phyloP scores from a whole-genome alignment of 2,888 invertebrate genomes.

The Zaprionus obscuricornis region DNA sequence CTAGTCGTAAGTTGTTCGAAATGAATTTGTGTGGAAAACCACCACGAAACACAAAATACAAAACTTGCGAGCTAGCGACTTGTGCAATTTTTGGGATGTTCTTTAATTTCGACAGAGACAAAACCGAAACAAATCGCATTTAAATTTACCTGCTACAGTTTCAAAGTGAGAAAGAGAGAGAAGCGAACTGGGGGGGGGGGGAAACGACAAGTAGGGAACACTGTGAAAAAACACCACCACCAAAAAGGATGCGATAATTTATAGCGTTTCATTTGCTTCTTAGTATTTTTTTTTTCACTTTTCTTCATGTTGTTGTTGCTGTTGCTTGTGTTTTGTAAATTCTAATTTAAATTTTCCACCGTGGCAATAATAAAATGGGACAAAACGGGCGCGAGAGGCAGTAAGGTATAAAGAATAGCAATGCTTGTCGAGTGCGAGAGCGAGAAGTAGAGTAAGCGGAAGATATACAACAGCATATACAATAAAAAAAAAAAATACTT shows the following conservation, averaged over 20 bases:
- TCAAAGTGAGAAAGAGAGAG: slow-evolving; percentile 4
- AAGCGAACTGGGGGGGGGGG: not conserved
- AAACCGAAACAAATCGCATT: slow-evolving; percentile 81
- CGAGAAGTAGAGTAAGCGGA: slow-evolving; percentile 2
- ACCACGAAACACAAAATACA: slow-evolving; percentile 29
- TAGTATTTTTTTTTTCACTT: slow-evolving; percentile 21
- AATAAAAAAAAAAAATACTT: slow-evolving; percentile 46
- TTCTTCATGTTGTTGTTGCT: not conserved
- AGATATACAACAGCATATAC: slow-evolving; percentile 31
- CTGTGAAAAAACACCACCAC: slow-evolving; percentile 35
- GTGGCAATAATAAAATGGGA: slow-evolving; percentile 71
- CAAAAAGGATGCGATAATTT: slow-evolving; percentile 76
- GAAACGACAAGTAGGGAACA: slow-evolving; percentile 21
- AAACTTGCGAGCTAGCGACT: too few species aligned
- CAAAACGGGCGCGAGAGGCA: slow-evolving; percentile 17
- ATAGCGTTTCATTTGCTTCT: slow-evolving; percentile 71
- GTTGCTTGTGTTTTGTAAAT: slow-evolving; percentile 54
- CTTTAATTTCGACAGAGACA: slow-evolving; percentile 65
- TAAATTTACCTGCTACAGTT: slow-evolving; percentile 76
- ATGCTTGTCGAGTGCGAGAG: not conserved
- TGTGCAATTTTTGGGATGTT: slow-evolving; percentile 21
- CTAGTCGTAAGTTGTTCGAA: slow-evolving; percentile 13
- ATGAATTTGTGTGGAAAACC: slow-evolving; percentile 29
- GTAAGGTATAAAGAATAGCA: not conserved
- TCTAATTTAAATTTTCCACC: slow-evolving; percentile 81